Evolutionary conservation across 2,797 vertebrate genomes (phyloP), one percentile per base, ranked within the genome.

Genomic region (Danio aesculapii): DNA sequence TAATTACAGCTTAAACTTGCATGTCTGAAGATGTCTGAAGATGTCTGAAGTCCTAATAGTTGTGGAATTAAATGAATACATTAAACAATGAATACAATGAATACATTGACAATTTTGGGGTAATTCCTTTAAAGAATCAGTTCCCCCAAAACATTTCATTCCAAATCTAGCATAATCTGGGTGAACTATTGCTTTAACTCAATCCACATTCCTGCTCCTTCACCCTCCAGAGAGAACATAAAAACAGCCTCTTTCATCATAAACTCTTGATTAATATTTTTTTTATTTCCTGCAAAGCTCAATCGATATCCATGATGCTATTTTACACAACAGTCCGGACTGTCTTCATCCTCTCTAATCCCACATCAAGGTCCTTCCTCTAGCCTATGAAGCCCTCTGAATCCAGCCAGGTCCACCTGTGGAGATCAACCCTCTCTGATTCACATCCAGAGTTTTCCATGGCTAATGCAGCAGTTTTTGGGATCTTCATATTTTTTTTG

Each of bases 301-400:
- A 74, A 78, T 64, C 44, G 46, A 71, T 12, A 61, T 30, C 67
- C 75, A 67, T 61, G 53, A 53, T 81, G 64, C 79, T 63, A 55
- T 52, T 81, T 68, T 58, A 78, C 14, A 44, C 47, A 55, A 16
- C 44, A 75, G 49, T 71, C 70, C n/a, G 5, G 12, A 79, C 30
- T 66, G 63, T 66, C 68, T 67, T 6, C 17, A 41, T 39, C 80
- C 16, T 52, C 19, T 39, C 61, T 84, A 73, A 87, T 81, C 71
- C 80, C 49, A 84, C 84, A 85, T 87, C 82, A 88, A 86, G 83
- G 76, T 39, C 19, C 58, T n/a, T 46, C 53, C 67, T 69, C 77
- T 74, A 39, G 44, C 6, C 55, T 75, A 61, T 80, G 72, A 82
- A 81, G 41, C 71, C 41, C 10, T 55, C 59, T 58, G 82, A 75